phyloP scores from a whole-genome alignment of 2,797 vertebrate genomes.

The Somateria mollissima region DNA sequence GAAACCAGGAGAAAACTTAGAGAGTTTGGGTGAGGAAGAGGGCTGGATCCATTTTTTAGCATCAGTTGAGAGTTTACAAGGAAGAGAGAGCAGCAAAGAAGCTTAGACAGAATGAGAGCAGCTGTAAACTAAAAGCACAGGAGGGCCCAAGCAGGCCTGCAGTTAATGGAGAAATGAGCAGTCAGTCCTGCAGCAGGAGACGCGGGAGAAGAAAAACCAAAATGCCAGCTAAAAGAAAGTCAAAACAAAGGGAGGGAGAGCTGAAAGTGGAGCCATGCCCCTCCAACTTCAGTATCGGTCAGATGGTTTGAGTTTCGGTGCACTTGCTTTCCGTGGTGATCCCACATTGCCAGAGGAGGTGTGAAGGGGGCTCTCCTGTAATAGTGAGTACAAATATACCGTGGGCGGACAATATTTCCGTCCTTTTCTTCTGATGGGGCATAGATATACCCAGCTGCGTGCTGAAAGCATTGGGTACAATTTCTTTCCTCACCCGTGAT shows the following conservation, averaged over 20 bases:
- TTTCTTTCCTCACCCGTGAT: neutral
- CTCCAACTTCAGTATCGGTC: neutral
- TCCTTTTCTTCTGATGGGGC: neutral
- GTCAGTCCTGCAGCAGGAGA: neutral
- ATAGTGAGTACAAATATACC: neutral
- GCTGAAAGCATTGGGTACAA: neutral
- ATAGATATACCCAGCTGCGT: neutral
- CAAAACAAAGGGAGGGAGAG: neutral
- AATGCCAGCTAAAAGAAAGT: neutral
- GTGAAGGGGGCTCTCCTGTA: neutral
- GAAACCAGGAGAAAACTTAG: neutral
- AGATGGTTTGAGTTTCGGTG: neutral
- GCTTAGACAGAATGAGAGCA: neutral
- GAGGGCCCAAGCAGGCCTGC: neutral
- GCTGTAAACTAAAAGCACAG: neutral
- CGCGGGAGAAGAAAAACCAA: neutral
- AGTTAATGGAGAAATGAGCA: neutral
- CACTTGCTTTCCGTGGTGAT: neutral
- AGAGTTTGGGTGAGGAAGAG: neutral
- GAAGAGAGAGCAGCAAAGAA: neutral
- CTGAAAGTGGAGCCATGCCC: neutral
- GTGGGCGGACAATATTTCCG: neutral
- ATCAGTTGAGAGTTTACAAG: neutral
- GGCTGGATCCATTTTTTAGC: fast-evolving
- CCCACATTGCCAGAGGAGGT: neutral